These are phyloP conservation scores for Macrotis lagotis DNA, from an alignment of 2,113 vertebrate species.

Conservation along the genomic window DNA sequence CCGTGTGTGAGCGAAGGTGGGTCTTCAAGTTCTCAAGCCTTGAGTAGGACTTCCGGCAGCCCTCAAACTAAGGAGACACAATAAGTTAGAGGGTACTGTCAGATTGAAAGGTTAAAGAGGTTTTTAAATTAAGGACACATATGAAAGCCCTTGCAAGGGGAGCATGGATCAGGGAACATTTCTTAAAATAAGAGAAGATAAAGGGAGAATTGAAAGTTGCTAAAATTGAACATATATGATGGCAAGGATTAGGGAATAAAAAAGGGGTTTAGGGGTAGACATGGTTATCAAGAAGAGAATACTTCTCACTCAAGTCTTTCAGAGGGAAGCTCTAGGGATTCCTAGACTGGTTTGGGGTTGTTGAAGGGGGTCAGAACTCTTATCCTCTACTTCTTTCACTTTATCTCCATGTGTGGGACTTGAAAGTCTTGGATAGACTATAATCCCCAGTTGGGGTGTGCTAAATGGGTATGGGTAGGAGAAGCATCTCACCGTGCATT, in stretches of 20 bases:
- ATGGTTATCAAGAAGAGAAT: neutral
- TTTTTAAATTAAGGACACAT: neutral
- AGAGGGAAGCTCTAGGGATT: neutral
- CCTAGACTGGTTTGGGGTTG: too few species aligned
- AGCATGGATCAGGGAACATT: neutral
- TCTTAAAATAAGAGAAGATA: neutral
- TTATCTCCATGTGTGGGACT: neutral
- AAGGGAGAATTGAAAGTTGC: neutral
- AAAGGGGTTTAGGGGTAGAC: neutral
- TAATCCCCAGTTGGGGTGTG: neutral
- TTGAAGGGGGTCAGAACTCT: neutral
- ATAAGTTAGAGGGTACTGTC: neutral
- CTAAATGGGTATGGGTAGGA: neutral
- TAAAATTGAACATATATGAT: neutral
- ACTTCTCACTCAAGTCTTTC: neutral
- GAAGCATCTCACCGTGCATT: conserved; percentile 92
- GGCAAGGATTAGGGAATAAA: neutral
- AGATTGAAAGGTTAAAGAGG: conserved; percentile 6
- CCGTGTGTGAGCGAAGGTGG: conserved; percentile 95
- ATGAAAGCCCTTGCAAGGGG: neutral
- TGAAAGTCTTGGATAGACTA: neutral
- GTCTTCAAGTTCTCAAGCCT: conserved; percentile 98
- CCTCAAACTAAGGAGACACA: conserved; percentile 90
- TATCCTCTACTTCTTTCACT: neutral
- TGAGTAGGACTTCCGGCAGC: conserved; percentile 98